Evolutionary conservation across 2,797 vertebrate genomes (phyloP), one percentile per base, ranked within the genome.

Genomic region (Macropus fuliginosus): DNA sequence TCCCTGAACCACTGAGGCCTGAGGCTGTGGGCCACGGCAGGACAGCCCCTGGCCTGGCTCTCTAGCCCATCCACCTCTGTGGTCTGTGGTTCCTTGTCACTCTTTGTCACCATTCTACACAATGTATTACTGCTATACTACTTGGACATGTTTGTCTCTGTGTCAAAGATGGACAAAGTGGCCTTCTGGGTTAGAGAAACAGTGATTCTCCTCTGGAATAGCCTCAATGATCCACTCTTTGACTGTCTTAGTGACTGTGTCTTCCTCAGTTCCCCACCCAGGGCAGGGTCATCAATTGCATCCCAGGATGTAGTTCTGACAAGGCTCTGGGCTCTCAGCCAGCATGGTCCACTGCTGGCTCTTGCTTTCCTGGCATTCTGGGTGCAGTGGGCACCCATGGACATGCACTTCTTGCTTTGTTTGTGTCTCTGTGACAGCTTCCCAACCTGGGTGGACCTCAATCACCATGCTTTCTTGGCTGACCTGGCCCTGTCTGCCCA

Each of bases 61-160:
- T 98, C 98, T 97, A 98, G 97, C 94, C 91, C 99, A 98, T 99
- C 99, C 81, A 99, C 99, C 0, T 99, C 99, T 0, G 98, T 99
- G 96, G 99, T 99, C 95, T 99, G 99, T 0, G 99, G 99, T 96
- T 99, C 99, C 91, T 97, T 99, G 98, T 99, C 99, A 0, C 99
- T 99, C 54, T 99, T 99, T 91, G 99, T 99, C 96, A 99, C 99
- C 97, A 99, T 99, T 98, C 98, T 99, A 95, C 99, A 99, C 98
- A 99, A 99, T 12, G 99, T 99, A 40, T 99, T 99, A 98, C 99
- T 99, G 89, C 99, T 99, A 27, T 99, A 99, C 98, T 99, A 99
- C 0, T 99, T 99, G 99, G 99, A 99, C 97, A 99, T 99, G 0
- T 99, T 99, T 54, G 99, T 99, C 97, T 99, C 99, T 1, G 98